Percentiles rank a stretch among this genome's conserved stretches.
Evolutionary conservation across 2,888 invertebrate species (phyloP).

Genomic region (Pachymerium ferrugineum): DNA sequence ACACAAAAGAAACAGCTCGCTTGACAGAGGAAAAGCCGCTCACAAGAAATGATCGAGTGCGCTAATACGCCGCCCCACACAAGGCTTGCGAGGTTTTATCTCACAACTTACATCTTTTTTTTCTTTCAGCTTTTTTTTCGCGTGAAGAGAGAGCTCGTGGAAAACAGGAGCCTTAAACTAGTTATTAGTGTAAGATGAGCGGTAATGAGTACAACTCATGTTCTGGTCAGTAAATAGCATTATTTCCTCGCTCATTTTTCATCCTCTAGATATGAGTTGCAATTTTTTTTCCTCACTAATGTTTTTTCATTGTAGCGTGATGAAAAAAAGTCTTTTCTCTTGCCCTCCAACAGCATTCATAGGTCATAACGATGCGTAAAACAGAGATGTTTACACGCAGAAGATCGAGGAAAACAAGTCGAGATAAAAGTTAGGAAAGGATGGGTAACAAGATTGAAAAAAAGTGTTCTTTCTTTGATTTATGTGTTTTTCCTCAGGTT

Average conservation of each 20-base stretch:
- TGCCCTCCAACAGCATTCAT: background rate
- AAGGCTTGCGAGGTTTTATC: constrained; percentile 14
- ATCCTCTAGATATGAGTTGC: background rate
- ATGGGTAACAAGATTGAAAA: background rate
- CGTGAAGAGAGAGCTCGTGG: no score
- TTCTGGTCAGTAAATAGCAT: constrained; percentile 4
- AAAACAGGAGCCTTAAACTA: background rate
- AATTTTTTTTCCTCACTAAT: background rate
- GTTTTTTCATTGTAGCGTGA: background rate
- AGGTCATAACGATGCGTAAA: background rate
- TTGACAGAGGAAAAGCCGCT: constrained; percentile 17
- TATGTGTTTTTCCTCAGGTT: background rate
- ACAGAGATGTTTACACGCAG: background rate
- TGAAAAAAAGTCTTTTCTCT: background rate
- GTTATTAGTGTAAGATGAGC: constrained; percentile 14
- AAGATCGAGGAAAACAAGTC: background rate
- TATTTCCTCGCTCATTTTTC: constrained; percentile 10
- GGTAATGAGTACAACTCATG: constrained; percentile 10
- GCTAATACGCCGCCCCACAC: constrained; percentile 12
- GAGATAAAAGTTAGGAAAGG: constrained; percentile 4
- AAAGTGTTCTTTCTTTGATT: constrained; percentile 2
- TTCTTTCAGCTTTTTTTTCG: background rate
- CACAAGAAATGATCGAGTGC: constrained; percentile 17
- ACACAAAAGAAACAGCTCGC: constrained; percentile 17
- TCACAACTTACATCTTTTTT: constrained; percentile 16